Evolutionary conservation across 2,888 invertebrate genomes (phyloP).

Genomic region (Willowsia nigromaculata): DNA sequence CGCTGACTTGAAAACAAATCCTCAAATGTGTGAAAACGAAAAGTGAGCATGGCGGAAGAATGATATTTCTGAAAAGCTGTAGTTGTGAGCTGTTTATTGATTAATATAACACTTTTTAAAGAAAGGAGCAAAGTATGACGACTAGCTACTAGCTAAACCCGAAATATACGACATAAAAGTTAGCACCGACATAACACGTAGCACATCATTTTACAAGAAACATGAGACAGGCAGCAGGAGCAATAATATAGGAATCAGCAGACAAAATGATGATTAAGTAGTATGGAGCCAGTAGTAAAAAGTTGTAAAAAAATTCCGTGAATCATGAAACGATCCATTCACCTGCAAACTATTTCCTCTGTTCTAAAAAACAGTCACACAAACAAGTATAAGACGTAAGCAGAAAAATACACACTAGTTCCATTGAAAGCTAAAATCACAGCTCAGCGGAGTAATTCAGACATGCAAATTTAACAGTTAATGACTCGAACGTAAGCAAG

Average conservation of each 20-base stretch:
- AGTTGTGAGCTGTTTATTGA: conserved; percentile 53
- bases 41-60: neutral
- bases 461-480: conserved; percentile 12
- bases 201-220: neutral
- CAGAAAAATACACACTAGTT: too few relatives aligned
- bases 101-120: conserved; percentile 14
- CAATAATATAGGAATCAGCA: neutral
- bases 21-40: conserved; percentile 14
- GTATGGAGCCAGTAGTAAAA: neutral
- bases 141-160: conserved; percentile 21
- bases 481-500: conserved; percentile 4
- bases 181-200: conserved; percentile 33
- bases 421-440: too few relatives aligned
- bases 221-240: neutral
- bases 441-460: neutral
- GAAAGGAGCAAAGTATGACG: conserved; percentile 15
- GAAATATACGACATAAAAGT: neutral
- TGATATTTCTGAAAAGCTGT: neutral
- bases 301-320: conserved; percentile 52
- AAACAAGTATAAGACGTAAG: too few relatives aligned
- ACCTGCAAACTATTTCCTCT: conserved; percentile 43
- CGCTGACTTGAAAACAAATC: neutral
- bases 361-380: neutral
- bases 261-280: neutral
- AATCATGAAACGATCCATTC: conserved; percentile 53